Evolutionary conservation across 2,113 vertebrate genomes (phyloP).

Genomic region (Peucedramus taeniatus): DNA sequence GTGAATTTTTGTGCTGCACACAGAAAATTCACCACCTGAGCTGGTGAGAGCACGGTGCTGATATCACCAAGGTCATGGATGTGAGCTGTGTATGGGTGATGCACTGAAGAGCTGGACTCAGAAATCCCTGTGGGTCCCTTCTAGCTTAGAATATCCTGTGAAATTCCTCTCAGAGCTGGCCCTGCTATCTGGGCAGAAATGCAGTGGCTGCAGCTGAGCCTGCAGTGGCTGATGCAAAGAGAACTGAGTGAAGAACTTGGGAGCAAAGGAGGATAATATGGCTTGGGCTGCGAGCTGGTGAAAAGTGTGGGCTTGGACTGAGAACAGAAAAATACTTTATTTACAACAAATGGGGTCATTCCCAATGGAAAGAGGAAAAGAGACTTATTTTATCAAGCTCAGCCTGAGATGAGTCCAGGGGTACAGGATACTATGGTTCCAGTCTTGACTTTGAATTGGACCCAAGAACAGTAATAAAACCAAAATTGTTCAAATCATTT

Average conservation of each 20-base stretch:
- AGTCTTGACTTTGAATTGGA: constrained; percentile 1
- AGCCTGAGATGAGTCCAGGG: neutral
- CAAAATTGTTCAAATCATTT: constrained; percentile 5
- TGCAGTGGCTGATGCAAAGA: neutral
- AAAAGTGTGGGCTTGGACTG: neutral
- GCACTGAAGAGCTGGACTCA: neutral
- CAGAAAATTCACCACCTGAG: neutral
- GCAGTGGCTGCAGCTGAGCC: neutral
- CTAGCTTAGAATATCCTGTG: neutral
- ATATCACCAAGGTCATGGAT: neutral
- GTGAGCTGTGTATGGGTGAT: neutral
- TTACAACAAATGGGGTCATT: neutral
- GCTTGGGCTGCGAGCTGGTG: neutral
- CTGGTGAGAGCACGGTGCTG: accelerated
- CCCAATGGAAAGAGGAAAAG: neutral
- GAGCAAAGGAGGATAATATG: neutral
- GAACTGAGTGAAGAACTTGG: neutral
- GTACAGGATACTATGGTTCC: neutral
- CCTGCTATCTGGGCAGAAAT: neutral
- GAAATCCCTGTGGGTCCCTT: neutral
- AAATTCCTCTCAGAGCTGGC: neutral
- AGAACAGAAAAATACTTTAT: neutral
- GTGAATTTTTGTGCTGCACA: neutral
- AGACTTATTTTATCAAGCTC: neutral
- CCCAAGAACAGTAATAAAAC: constrained; percentile 5